phyloP scores from a whole-genome alignment of 2,888 invertebrate genomes.

The Parochlus steinenii region DNA sequence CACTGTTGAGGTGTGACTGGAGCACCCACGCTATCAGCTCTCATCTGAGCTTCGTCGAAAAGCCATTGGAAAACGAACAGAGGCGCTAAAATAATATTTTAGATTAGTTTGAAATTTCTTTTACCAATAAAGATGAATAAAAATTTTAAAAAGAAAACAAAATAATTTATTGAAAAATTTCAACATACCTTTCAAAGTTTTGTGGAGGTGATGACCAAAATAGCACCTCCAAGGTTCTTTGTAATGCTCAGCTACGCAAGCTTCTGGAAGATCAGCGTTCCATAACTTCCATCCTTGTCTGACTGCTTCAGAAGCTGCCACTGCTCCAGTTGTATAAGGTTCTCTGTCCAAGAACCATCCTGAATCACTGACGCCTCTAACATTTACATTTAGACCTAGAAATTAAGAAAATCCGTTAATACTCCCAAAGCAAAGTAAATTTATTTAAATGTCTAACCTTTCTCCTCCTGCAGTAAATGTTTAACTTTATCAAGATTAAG shows the following conservation, averaged over 20 bases:
- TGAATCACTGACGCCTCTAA: conserved; percentile 78
- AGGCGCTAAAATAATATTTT: conserved; percentile 41
- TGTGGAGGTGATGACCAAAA: conserved; percentile 78
- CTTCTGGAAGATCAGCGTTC: conserved; percentile 63
- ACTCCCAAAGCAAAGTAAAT: neutral
- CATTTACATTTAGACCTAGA: conserved; percentile 38
- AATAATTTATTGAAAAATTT: conserved; percentile 9
- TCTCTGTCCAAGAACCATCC: conserved; percentile 89
- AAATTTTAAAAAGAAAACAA: conserved; percentile 4
- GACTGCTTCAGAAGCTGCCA: conserved; percentile 47
- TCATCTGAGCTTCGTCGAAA: conserved; percentile 89
- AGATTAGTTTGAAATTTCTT: neutral
- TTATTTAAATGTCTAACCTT: conserved; percentile 21
- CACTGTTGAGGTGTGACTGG: conserved; percentile 81
- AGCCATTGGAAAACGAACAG: conserved; percentile 90
- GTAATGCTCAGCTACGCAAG: conserved; percentile 51
- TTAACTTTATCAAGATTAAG: conserved; percentile 73
- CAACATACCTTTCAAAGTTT: conserved; percentile 56
- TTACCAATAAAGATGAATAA: conserved; percentile 7
- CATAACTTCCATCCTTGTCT: conserved; percentile 60
- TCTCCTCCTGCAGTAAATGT: conserved; percentile 44
- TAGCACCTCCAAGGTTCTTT: conserved; percentile 80
- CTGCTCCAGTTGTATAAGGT: conserved; percentile 46
- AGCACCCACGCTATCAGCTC: conserved; percentile 79
- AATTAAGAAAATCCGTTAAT: conserved; percentile 16